Base-by-base conservation (phyloP, 2,113 vertebrate species). In the Coptodon bakossiorum region DNA sequence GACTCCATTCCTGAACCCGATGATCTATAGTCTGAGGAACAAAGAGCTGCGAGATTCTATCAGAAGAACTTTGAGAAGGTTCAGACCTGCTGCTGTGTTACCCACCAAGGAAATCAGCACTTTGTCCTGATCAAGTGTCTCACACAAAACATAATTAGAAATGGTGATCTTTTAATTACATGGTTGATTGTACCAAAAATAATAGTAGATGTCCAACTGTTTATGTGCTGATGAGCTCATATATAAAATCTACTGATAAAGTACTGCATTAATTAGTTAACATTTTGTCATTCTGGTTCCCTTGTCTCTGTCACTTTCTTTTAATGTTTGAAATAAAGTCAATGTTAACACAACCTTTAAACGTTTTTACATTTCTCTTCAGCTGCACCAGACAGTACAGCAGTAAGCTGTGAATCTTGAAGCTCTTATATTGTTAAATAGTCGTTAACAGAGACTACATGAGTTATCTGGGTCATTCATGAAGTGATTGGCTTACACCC, bases 11-110 rank as follows among this genome's bases (percentile, higher is more conserved):
- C 78, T 86, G 22, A 86, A 86, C 45, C 84, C 78, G 3, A 45
- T 86, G 57, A 81, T 86, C 84, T 86, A 81, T 59, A 81, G 84
- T 54, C 78, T 86, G 34, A 86, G 84, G 36, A 86, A 81, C 78
- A 71, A 68, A 36, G 84, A 86, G 34, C 84, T 86, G 45, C 34
- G 1, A 5, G 22, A 54, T 2, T 61, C 84, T 27, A 81, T 86
- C 78, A 54, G 84, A 27, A 24, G 59, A 36, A 54, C 78, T 68
- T 5, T 66, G 78, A 43, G 11, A 17, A 9, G 57, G 34, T 54
- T 68, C 24, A 40, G 24, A 66, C 34, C 48, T 54, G 24, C 76
- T 40, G 31, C 7, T 9, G 22, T 43, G n/a, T 68, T 50, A 16
- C 57, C 56, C 7, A 10, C 24, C 3, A 80, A 53, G 17, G 11